Base-by-base conservation (phyloP, 2,888 invertebrate species). In the Malthinus flaveolus region DNA sequence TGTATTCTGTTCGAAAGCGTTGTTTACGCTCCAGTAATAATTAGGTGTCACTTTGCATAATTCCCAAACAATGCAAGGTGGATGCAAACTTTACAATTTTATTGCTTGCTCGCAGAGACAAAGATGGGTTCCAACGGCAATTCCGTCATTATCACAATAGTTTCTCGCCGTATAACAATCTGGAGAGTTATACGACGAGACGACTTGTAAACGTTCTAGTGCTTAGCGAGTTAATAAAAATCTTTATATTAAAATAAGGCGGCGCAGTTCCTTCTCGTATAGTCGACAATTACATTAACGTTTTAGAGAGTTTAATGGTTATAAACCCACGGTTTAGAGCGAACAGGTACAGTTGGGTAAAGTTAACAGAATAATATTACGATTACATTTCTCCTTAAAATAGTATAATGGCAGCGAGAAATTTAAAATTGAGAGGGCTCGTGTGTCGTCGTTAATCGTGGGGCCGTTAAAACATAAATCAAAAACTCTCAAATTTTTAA, bases 41-140 rank as follows among this genome's bases (percentile, higher is more conserved):
- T 65, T 63, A 65, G 61, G 57, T 59, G 61, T 61, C 61, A 59
- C 59, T 61, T 54, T 65, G 59, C 51, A 59, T 63, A 61, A 56
- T 60, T 60, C 52, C 44, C 53, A 50, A 50, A 59, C 59, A 59
- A 59, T 56, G 51, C 51, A 51, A 39, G 37, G 46, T 12, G 23
- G 48, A 44, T 49, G 12, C 49, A 48, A 54, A 50, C 32, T 60
- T 60, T 60, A 60, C 49, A 52, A 37, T 37, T 36, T 42, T 32
- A 53, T 23, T 23, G 23, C 23, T 23, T 23, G 23, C 23, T 23
- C 56, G 45, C 48, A 53, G 49, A 60, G 56, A 60, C 48, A 56
- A 51, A 53, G 53, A 56, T 47, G 53, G 60, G 52, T 33, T 23
- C 2, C 23, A 23, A 13, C 37, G 33, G 53, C 49, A 52, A 56